Evolutionary conservation across 2,797 vertebrate species (phyloP), one percentile per base, ranked within the genome.

Genomic region (Malacoraja senta): DNA sequence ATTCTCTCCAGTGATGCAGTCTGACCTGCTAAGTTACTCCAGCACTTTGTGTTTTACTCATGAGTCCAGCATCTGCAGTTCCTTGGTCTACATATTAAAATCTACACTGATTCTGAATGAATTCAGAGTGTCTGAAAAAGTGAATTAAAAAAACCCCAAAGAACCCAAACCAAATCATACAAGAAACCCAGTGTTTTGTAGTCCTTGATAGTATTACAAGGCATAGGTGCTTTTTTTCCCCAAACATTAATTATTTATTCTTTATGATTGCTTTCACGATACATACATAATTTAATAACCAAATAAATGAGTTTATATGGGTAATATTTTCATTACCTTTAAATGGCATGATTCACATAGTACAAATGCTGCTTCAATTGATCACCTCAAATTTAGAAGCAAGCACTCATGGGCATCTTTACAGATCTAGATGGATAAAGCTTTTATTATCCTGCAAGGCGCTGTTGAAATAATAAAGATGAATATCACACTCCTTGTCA

Each of bases 381-480:
- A 29, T 29, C 32, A 61, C 84, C n/a, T 65, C 15, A 63, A 88
- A 15, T 65, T 32, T 19, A 58, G 24, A 83, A 58, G 9, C 58
- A 32, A 65, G 58, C 84, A 65, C 13, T 19, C 29, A 17, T 63
- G 63, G 19, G 65, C 61, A 19, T 32, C 29, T 88, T 32, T 32
- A 88, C n/a, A 88, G 29, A 88, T 65, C 84, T 9, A 88, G 61
- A 88, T 88, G 61, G n/a, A 65, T 65, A 32, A 32, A n/a, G 32
- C 61, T 88, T 65, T 15, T 32, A 65, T 88, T 88, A 88, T 32
- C 15, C 29, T 63, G 1, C 84, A 65, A 65, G n/a, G 29, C 84
- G 65, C 61, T 32, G 61, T 65, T 88, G 58, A 88, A 88, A 32
- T 65, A 65, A 88, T 32, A 83, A 88, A 32, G 84, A 65, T 88